Evolutionary conservation across 2,797 vertebrate genomes (phyloP).

Genomic region (Rhinophrynus dorsalis): DNA sequence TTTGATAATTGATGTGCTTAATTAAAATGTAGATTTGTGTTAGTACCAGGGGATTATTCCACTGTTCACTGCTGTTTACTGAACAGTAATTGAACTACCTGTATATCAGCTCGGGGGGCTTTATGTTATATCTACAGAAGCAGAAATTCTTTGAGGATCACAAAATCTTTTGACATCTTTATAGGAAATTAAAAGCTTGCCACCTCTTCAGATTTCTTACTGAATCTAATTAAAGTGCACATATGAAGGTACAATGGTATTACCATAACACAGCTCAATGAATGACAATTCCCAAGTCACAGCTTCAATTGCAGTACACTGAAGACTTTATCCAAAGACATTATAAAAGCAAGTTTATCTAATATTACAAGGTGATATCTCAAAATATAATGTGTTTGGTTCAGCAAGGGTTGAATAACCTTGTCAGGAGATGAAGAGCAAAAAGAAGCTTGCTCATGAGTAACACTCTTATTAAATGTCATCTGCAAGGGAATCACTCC

Average conservation of each 20-base stretch:
- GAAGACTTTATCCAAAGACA: conserved; percentile 31
- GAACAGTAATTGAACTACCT: too few species aligned
- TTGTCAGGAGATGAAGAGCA: conserved; percentile 18
- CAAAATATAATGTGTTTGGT: conserved; percentile 9
- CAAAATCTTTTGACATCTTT: background rate
- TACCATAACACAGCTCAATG: conserved; percentile 9
- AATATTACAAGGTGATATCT: conserved; percentile 36
- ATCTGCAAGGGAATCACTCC: background rate
- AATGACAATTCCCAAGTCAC: conserved; percentile 11
- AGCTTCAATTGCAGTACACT: conserved; percentile 26
- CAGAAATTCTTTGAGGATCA: background rate
- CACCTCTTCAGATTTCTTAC: background rate
- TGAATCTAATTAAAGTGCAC: conserved; percentile 34
- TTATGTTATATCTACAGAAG: background rate
- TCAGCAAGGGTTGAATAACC: conserved; percentile 29
- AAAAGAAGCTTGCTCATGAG: background rate
- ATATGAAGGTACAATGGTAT: conserved; percentile 22
- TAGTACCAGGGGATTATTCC: too few species aligned
- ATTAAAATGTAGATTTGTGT: too few species aligned
- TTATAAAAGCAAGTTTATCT: conserved; percentile 18
- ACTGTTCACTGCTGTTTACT: too few species aligned
- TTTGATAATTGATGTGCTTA: too few species aligned
- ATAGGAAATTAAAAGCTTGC: background rate
- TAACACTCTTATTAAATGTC: background rate
- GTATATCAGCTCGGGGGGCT: too few species aligned